A percentile compares a stretch with the other conserved stretches of the same genome.
Conservation (phyloP, 2,888 invertebrate species). For the Agrotis clavis region DNA sequence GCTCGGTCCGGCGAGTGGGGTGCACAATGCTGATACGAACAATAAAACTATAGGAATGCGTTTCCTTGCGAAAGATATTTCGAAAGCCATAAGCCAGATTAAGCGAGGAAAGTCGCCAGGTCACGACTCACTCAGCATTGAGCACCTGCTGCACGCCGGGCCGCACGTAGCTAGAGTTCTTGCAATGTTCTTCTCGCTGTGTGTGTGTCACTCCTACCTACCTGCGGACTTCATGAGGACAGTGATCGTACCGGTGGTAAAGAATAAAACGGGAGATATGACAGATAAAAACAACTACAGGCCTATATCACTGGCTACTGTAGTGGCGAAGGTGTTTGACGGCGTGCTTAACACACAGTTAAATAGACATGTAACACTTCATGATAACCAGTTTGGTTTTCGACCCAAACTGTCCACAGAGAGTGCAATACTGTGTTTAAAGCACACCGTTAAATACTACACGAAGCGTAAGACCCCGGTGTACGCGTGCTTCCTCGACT, state of each 20-base stretch:
- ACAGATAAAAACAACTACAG: too few species aligned
- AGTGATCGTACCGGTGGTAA: not conserved
- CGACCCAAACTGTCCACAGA: not conserved
- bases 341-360: too few species aligned
- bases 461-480: not conserved
- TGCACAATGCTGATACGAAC: too few species aligned
- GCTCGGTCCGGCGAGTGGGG: too few species aligned
- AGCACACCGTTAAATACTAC: not conserved
- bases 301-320: too few species aligned
- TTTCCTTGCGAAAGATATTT: too few species aligned
- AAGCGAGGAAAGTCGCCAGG: too few species aligned
- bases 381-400: not conserved
- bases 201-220: not conserved
- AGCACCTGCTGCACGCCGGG: not conserved
- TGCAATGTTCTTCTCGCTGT: not conserved
- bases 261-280: not conserved
- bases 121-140: too few species aligned
- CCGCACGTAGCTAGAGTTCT: not conserved
- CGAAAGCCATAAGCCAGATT: too few species aligned
- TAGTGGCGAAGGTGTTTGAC: too few species aligned
- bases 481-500: not conserved
- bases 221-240: not conserved
- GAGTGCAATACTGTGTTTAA: not conserved
- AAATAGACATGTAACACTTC: too few species aligned
- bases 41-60: too few species aligned